phyloP scores from a whole-genome alignment of 2,888 invertebrate species.

The Troides helena region DNA sequence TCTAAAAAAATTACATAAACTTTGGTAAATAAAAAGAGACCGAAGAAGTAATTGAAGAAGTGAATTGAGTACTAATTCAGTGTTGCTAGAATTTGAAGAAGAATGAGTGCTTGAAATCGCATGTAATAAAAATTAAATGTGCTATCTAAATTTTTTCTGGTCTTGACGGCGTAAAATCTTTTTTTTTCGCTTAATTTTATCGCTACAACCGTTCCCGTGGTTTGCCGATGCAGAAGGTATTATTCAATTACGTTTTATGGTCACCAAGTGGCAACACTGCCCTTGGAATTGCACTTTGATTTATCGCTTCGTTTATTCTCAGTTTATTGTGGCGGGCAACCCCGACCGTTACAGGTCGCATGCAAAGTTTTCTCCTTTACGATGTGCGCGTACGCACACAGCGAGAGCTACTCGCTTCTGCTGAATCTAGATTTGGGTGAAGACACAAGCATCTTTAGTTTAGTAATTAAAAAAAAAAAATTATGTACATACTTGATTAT shows the following conservation, averaged over 20 bases:
- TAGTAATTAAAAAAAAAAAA: not conserved
- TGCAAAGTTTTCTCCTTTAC: conserved; percentile 31
- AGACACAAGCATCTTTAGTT: not conserved
- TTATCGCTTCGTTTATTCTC: conserved; percentile 62
- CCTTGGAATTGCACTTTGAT: conserved; percentile 60
- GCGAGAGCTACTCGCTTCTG: conserved; percentile 11
- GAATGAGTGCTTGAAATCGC: no score
- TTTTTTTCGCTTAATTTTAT: conserved; percentile 49
- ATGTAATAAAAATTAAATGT: not conserved
- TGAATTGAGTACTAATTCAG: no score
- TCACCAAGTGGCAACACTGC: conserved; percentile 57
- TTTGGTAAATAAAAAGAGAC: no score
- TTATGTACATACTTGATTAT: no score
- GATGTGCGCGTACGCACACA: conserved; percentile 19
- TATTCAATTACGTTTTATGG: conserved; percentile 74
- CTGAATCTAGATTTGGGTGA: conserved; percentile 17
- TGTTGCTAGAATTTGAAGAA: no score
- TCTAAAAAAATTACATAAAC: no score
- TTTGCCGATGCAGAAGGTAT: conserved; percentile 45
- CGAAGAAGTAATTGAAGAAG: no score
- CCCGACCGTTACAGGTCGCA: conserved; percentile 39
- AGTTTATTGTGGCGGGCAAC: conserved; percentile 53
- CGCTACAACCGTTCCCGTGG: conserved; percentile 44
- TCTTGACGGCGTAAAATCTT: conserved; percentile 35
- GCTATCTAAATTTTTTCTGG: conserved; percentile 5